phyloP scores from a whole-genome alignment of 2,797 vertebrate genomes.

The Sciurus carolinensis region DNA sequence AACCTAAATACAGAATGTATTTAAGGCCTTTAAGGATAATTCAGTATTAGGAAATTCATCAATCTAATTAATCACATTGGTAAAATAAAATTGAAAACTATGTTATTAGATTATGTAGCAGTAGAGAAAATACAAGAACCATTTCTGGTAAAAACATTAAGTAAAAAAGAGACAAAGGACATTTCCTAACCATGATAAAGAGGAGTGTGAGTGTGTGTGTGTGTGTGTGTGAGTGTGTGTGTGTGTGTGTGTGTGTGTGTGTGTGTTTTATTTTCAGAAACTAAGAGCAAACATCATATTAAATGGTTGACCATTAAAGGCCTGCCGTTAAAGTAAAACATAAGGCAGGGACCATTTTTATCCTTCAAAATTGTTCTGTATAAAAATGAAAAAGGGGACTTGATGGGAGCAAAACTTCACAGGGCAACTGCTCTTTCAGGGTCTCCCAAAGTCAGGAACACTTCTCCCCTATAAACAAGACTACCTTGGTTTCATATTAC shows the following conservation, averaged over 20 bases:
- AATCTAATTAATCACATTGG: conserved; percentile 62
- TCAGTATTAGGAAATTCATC: conserved; percentile 68
- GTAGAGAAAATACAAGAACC: conserved; percentile 30
- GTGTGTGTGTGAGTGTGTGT: neutral
- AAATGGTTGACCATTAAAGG: conserved; percentile 37
- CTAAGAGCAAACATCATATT: conserved; percentile 31
- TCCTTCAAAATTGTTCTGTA: neutral
- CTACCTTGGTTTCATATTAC: neutral
- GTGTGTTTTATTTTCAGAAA: conserved; percentile 55
- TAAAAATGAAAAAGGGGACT: conserved; percentile 44
- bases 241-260: neutral
- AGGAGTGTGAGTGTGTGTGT: neutral
- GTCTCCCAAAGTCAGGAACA: neutral
- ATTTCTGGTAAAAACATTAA: conserved; percentile 51
- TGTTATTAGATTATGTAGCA: conserved; percentile 17
- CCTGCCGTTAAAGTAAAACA: neutral
- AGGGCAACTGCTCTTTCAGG: neutral
- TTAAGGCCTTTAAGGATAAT: neutral
- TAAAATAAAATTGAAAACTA: conserved; percentile 67
- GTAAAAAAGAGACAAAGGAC: conserved; percentile 33
- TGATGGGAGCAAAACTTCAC: neutral
- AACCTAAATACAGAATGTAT: conserved; percentile 68
- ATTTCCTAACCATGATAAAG: conserved; percentile 60
- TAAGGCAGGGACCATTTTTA: neutral
- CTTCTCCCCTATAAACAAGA: neutral